These are phyloP conservation scores for Xiphydria camelus DNA, from an alignment of 2,888 invertebrate species.

Conservation along the genomic window DNA sequence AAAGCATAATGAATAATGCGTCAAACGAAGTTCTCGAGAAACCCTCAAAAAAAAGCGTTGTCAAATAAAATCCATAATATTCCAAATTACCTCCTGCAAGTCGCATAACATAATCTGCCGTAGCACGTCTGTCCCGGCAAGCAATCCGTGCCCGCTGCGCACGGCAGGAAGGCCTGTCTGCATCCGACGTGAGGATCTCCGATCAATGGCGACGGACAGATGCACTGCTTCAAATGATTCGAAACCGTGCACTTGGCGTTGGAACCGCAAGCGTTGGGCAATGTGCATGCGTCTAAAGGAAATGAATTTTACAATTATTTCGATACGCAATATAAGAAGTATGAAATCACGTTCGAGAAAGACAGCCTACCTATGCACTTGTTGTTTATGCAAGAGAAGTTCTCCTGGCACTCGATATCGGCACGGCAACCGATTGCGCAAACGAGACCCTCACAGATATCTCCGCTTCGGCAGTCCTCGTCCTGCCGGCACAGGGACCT, in stretches of 20 bases:
- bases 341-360: conserved; percentile 1
- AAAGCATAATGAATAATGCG: conserved; percentile 34
- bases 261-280: conserved; percentile 80
- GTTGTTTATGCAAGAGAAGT: conserved; percentile 75
- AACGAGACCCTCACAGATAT: conserved; percentile 81
- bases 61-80: background rate
- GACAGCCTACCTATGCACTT: conserved; percentile 66
- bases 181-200: conserved; percentile 79
- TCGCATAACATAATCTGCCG: conserved; percentile 75
- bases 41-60: conserved; percentile 3
- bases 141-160: conserved; percentile 71
- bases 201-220: conserved; percentile 70
- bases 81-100: conserved; percentile 80
- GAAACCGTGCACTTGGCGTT: conserved; percentile 75
- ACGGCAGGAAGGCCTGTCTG: conserved; percentile 68
- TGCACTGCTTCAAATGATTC: conserved; percentile 75
- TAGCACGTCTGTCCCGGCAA: conserved; percentile 73
- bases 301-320: conserved; percentile 6
- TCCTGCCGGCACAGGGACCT: conserved; percentile 82
- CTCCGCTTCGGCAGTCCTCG: conserved; percentile 84
- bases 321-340: no score
- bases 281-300: conserved; percentile 68
- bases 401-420: conserved; percentile 74
- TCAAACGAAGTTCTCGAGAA: no score
- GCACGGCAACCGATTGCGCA: conserved; percentile 82